Evolutionary conservation across 2,888 invertebrate genomes (phyloP).

Genomic region (Strigamia crassipes): DNA sequence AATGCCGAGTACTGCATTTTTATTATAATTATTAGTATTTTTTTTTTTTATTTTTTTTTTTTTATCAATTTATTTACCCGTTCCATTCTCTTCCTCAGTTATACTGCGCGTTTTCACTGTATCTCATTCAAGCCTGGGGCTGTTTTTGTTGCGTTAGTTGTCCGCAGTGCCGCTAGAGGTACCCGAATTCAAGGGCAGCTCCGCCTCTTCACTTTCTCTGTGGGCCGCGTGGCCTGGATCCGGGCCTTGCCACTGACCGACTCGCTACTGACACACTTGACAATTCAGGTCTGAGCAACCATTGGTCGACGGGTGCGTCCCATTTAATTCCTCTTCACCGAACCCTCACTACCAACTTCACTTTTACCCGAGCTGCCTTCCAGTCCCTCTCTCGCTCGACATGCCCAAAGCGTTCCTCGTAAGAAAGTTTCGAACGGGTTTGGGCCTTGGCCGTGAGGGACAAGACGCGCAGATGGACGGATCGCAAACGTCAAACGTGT

Average conservation of each 20-base stretch:
- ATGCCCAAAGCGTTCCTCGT: conserved; percentile 39
- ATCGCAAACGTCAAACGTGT: not conserved
- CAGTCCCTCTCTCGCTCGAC: not conserved
- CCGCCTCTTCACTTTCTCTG: conserved; percentile 43
- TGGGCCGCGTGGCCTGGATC: conserved; percentile 1
- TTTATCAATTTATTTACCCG: not conserved
- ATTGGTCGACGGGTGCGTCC: conserved; percentile 23
- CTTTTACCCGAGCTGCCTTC: not conserved
- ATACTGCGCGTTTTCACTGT: not conserved
- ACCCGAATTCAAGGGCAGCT: conserved; percentile 36
- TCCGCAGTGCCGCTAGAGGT: conserved; percentile 17
- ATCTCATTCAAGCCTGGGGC: conserved; percentile 10
- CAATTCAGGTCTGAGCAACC: conserved; percentile 16
- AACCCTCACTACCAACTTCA: not conserved
- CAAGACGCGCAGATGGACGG: not conserved
- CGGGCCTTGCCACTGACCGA: conserved; percentile 34
- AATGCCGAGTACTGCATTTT: not conserved
- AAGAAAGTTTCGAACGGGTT: conserved; percentile 7
- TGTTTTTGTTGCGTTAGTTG: conserved; percentile 16
- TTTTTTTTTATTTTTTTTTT: not conserved
- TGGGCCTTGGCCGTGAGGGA: conserved; percentile 13
- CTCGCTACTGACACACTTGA: conserved; percentile 42
- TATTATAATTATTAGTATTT: not conserved
- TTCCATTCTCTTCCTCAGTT: conserved; percentile 1
- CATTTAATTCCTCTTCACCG: conserved; percentile 13